Base-by-base conservation (phyloP, 2,888 invertebrate species). In the Drosophila nigritarsus region DNA sequence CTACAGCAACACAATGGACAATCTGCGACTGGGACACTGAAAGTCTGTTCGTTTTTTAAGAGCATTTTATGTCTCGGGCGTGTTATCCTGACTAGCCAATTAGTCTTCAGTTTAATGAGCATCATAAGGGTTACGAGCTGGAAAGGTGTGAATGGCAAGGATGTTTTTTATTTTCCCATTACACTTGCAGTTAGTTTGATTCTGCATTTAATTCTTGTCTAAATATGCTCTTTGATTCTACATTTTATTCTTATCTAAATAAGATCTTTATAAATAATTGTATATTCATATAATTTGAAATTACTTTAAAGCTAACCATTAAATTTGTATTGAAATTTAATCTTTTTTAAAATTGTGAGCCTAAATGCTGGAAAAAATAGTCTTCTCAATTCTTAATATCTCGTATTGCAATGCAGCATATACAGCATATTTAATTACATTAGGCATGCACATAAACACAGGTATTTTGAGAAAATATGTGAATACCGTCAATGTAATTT, bases 81-180 rank as follows among this genome's bases (percentile, higher is more conserved):
- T 61, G 73, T 59, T 65, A 76, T 64, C 55, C 72, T 63, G 34
- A 40, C 60, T 59, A 58, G 45, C 68, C 81, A 80, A 80, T 78
- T 78, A 78, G 78, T 65, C 51, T 54, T 36, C 29, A 38, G 34
- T 61, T 65, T 73, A 78, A 80, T 80, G 65, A 65, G 64, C 48
- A 36, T 36, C 49, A 61, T 64, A 59, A 55, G 38, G 53, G 48
- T 75, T 62, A 63, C 56, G 59, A 58, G 30, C 55, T 42, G 30
- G 32, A 51, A 55, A 55, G 50, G 75, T 79, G 64, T 29, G 50
- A 79, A 78, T 58, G 50, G 18, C 27, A 56, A 30, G 42, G 15
- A 11, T 24, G 27, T n/a, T 40, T 53, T 34, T 30, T 9, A 9
- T 30, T 32, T 34, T 15, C 36, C 18, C 38, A 4, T 51, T 13